Evolutionary conservation across 2,797 vertebrate genomes (phyloP).

Genomic region (Anas capensis): DNA sequence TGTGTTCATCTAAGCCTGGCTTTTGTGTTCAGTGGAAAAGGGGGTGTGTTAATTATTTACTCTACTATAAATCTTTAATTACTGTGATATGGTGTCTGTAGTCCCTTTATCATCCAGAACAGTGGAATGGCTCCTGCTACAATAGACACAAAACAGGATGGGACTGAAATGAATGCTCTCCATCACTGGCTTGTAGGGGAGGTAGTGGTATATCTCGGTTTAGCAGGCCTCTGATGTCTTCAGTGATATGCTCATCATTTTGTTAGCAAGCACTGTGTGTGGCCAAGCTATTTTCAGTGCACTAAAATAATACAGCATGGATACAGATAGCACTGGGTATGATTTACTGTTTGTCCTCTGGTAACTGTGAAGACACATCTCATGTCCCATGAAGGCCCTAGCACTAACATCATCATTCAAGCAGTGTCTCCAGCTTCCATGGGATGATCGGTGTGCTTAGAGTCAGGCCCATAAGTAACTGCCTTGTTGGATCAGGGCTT

Average conservation of each 20-base stretch:
- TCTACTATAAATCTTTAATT: constrained; percentile 32
- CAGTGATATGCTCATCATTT: not conserved
- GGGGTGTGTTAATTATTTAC: constrained; percentile 61
- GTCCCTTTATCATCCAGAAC: not conserved
- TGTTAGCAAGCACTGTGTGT: not conserved
- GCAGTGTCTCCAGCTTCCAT: not conserved
- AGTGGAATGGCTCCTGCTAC: not conserved
- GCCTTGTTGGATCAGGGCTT: not conserved
- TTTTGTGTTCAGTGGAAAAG: constrained; percentile 43
- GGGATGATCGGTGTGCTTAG: not conserved
- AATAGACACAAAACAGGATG: not conserved
- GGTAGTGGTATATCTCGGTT: not conserved
- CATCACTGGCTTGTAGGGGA: not conserved
- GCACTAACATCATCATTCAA: not conserved
- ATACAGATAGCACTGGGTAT: not conserved
- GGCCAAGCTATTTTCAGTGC: not conserved
- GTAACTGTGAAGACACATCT: not conserved
- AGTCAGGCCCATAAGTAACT: not conserved
- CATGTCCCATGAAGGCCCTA: not conserved
- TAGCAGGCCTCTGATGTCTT: not conserved
- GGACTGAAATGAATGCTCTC: constrained; percentile 20
- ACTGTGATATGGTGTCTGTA: not conserved
- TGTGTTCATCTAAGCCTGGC: constrained; percentile 14
- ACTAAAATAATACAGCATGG: not conserved
- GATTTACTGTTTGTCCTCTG: not conserved